phyloP scores from a whole-genome alignment of 2,888 invertebrate species.

The Caenorhabditis doughertyi region DNA sequence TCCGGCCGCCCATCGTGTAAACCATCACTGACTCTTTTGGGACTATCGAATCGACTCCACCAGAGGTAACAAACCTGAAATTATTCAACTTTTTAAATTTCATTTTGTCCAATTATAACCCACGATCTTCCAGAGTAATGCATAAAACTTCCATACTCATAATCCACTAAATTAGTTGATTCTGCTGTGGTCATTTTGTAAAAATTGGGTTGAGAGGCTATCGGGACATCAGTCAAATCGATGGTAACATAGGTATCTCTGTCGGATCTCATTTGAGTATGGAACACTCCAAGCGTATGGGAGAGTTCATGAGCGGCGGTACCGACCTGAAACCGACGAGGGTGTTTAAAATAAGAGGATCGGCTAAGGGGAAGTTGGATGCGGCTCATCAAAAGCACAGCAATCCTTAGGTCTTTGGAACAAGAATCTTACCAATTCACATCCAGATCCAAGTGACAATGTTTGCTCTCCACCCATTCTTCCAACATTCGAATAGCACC shows the following conservation, averaged over 20 bases:
- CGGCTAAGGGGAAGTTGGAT: too few species aligned
- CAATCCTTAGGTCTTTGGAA: too few species aligned
- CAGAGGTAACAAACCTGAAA: slow-evolving; percentile 47
- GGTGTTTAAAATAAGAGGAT: too few species aligned
- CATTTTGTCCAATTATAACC: neutral
- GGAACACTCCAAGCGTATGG: slow-evolving; percentile 66
- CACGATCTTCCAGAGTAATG: slow-evolving; percentile 64
- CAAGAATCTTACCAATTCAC: slow-evolving; percentile 55
- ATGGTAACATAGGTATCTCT: slow-evolving; percentile 66
- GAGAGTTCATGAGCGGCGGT: slow-evolving; percentile 69
- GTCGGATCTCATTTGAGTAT: slow-evolving; percentile 70
- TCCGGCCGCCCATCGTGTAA: slow-evolving; percentile 64
- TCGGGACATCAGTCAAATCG: slow-evolving; percentile 63
- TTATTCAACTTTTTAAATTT: neutral
- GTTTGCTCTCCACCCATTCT: slow-evolving; percentile 67
- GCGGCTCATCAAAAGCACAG: too few species aligned
- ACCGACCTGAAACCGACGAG: slow-evolving; percentile 50
- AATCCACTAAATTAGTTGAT: slow-evolving; percentile 48
- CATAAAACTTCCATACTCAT: slow-evolving; percentile 70
- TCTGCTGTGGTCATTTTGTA: slow-evolving; percentile 28
- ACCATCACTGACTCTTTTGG: slow-evolving; percentile 54
- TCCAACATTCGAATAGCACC: slow-evolving; percentile 68
- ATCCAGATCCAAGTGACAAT: slow-evolving; percentile 67
- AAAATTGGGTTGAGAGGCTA: slow-evolving; percentile 39
- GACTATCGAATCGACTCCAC: slow-evolving; percentile 58